A percentile compares a stretch with the other conserved stretches of the same genome.
Conservation (phyloP, 1,140 invertebrate genomes). For the Solenopsis fugax region DNA sequence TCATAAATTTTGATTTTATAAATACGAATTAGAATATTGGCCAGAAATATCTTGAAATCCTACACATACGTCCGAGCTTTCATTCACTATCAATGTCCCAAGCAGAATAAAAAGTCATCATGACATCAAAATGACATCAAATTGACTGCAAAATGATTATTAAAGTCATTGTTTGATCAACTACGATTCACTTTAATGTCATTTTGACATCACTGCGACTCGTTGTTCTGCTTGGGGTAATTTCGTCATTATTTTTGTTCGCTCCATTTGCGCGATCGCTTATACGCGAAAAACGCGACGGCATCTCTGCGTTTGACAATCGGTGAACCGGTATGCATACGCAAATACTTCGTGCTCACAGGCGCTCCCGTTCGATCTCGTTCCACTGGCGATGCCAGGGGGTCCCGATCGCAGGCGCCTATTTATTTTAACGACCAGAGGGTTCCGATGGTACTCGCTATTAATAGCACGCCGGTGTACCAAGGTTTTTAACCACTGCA, state of each 20-base stretch:
- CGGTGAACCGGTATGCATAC: background rate
- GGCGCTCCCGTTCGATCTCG: background rate
- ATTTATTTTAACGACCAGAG: slow-evolving; percentile 55
- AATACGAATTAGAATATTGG: too few relatives aligned
- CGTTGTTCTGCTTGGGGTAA: background rate
- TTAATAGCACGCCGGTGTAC: slow-evolving; percentile 32
- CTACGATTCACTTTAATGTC: too few relatives aligned
- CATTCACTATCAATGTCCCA: too few relatives aligned
- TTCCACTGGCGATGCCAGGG: background rate
- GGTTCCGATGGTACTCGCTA: slow-evolving; percentile 2
- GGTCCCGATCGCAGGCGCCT: background rate
- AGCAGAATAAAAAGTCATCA: too few relatives aligned
- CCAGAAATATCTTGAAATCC: too few relatives aligned
- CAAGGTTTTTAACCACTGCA: background rate
- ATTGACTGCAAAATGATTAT: too few relatives aligned
- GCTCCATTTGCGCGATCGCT: background rate
- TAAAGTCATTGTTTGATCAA: too few relatives aligned
- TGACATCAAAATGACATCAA: too few relatives aligned
- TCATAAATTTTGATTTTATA: too few relatives aligned
- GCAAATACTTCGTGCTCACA: background rate
- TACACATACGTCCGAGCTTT: too few relatives aligned
- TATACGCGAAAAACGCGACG: background rate
- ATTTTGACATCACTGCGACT: too few relatives aligned
- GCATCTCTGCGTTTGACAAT: background rate
- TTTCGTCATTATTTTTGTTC: slow-evolving; percentile 25